Base-by-base conservation (phyloP, 2,113 vertebrate species). In the Gadus chalcogrammus region DNA sequence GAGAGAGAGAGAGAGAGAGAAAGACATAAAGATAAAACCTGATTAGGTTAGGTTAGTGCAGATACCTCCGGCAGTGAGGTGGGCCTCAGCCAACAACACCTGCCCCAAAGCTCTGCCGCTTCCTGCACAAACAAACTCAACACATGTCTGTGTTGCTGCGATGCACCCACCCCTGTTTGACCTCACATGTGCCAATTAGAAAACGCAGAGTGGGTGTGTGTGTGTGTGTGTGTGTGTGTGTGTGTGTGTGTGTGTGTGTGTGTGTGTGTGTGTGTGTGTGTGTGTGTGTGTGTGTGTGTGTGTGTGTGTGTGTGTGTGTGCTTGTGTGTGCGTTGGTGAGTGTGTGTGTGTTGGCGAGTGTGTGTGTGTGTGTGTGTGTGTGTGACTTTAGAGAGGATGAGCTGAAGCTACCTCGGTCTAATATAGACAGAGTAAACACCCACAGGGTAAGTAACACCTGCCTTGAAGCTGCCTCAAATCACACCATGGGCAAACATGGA, bases 401-500 rank as follows among this genome's bases (percentile, higher is more conserved):
- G 81, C 79, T 77, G 48, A 83, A 84, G 77, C 65, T 38, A 61
- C 31, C n/a, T 20, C 55, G 78, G 4, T 76, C 70, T 73, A 80
- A 85, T 81, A 76, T 83, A 82, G 79, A 65, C 28, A 82, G 68
- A 76, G 77, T 70, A 85, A 83, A 87, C 76, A 85, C 38, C 70
- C 64, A 63, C 67, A 67, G 42, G 12, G 5, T 31, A 68, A 69
- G 85, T 77, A 82, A 77, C 79, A 85, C 79, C 76, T 85, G 81
- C 71, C 71, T 69, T 81, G 35, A 79, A 78, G 72, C 72, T 12
- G 62, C 69, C 52, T 75, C 48, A 70, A 79, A 74, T 83, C 79
- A 79, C 73, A 75, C 20, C 8, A 63, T 68, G 68, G 68, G 89
- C 85, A 84, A 16, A 67, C 59, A 75, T 75, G 78, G 78, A 66